Percentiles rank a stretch among this genome's conserved stretches.
These are phyloP conservation scores for Thunnus maccoyii DNA, from an alignment of 2,113 vertebrate genomes.

Conservation along the genomic window DNA sequence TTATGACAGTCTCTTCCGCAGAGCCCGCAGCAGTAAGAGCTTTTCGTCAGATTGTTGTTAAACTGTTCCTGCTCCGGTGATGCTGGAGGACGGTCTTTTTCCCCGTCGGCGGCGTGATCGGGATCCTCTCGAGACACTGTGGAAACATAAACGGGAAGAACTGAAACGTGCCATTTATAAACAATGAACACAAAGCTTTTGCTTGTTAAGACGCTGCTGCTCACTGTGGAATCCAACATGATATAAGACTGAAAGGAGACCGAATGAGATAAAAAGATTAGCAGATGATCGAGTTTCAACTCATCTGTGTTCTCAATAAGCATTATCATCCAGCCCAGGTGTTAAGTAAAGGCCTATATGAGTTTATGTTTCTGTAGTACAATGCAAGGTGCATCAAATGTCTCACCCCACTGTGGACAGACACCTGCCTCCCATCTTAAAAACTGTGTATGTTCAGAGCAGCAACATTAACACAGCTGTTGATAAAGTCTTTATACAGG, in stretches of 20 bases:
- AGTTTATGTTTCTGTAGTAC: no score
- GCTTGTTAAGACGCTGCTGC: neutral
- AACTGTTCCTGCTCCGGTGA: slow-evolving; percentile 23
- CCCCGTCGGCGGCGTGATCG: neutral
- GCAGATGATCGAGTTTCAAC: no score
- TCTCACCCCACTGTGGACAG: no score
- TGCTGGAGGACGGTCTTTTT: slow-evolving; percentile 26
- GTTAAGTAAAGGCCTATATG: no score
- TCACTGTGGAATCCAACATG: no score
- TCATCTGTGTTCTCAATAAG: no score
- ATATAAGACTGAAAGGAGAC: neutral
- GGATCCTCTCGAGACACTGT: slow-evolving; percentile 47
- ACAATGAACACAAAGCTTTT: neutral
- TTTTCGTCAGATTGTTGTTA: slow-evolving; percentile 49
- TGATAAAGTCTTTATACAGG: no score
- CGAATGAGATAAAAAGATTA: neutral
- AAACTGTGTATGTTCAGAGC: no score
- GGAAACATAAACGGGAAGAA: neutral
- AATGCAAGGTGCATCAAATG: no score
- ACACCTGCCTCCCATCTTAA: no score
- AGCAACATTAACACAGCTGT: no score
- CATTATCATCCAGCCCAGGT: no score
- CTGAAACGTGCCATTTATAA: neutral
- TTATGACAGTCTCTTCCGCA: slow-evolving; percentile 83
- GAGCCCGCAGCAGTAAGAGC: slow-evolving; percentile 78